A percentile compares a stretch with the other conserved stretches of the same genome.
These are phyloP conservation scores for Amorpha juglandis DNA, from an alignment of 2,888 invertebrate genomes.

Conservation along the genomic window DNA sequence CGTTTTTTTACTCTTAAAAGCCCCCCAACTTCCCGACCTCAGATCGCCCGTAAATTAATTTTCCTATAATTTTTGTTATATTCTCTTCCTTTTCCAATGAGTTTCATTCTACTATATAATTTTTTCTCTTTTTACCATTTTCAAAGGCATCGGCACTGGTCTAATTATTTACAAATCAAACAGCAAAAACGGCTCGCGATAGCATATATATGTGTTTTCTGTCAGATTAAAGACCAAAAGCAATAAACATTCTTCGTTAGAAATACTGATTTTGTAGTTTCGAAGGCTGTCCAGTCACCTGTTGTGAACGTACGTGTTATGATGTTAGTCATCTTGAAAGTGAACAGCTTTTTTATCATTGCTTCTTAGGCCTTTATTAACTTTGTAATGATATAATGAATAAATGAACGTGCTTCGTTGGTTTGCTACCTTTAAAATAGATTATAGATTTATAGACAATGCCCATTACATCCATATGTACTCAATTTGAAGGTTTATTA, in stretches of 20 bases:
- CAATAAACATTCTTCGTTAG: slow-evolving; percentile 10
- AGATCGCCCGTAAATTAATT: too few species aligned
- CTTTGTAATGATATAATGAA: slow-evolving; percentile 6
- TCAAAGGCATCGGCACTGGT: too few species aligned
- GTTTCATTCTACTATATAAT: too few species aligned
- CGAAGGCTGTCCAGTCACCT: slow-evolving; percentile 9
- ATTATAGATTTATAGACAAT: not conserved
- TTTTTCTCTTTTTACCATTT: too few species aligned
- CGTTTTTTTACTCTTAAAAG: too few species aligned
- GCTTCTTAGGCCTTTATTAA: not conserved
- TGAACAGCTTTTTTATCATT: not conserved
- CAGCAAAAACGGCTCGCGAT: not conserved
- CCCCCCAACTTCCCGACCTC: too few species aligned
- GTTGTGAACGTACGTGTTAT: slow-evolving; percentile 14
- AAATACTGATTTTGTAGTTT: slow-evolving; percentile 5
- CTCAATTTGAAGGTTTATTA: not conserved
- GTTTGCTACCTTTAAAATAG: too few species aligned
- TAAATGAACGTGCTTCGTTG: not conserved
- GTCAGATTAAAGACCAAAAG: slow-evolving; percentile 6
- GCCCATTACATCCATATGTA: not conserved
- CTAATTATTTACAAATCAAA: not conserved
- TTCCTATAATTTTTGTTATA: too few species aligned
- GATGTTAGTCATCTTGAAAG: slow-evolving; percentile 23
- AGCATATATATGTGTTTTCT: slow-evolving; percentile 26
- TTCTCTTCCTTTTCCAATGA: too few species aligned